A percentile compares a stretch with the other conserved stretches of the same genome.
phyloP scores from a whole-genome alignment of 2,797 vertebrate species.

The Echeneis naucrates region DNA sequence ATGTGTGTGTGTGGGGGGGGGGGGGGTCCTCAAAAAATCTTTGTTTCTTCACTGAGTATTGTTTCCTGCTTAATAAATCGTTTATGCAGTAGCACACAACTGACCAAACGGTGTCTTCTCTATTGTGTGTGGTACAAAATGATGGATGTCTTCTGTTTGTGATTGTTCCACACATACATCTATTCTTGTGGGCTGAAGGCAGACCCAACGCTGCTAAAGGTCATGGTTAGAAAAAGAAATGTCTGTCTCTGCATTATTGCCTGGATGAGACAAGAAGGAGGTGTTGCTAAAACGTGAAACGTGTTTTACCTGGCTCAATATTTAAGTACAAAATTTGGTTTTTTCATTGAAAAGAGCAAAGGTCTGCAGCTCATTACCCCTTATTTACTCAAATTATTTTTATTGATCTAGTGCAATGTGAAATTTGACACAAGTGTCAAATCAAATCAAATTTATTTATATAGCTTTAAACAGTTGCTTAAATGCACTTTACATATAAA shows the following conservation, averaged over 20 bases:
- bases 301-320: constrained; percentile 17
- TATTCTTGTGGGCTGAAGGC: constrained; percentile 64
- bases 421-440: no score
- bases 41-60: not conserved
- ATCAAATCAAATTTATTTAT: no score
- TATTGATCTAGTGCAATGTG: not conserved
- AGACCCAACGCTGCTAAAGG: constrained; percentile 70
- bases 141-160: constrained; percentile 54
- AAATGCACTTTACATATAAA: no score
- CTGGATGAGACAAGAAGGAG: constrained; percentile 20
- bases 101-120: not conserved
- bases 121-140: constrained; percentile 40
- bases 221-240: constrained; percentile 71
- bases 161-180: constrained; percentile 32
- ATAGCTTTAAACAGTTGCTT: no score
- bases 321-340: constrained; percentile 12
- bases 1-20: constrained; percentile 50
- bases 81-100: not conserved
- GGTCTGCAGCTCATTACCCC: not conserved
- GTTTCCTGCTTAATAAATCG: constrained; percentile 14
- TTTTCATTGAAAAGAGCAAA: not conserved
- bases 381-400: not conserved
- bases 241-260: constrained; percentile 56
- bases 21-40: no score
- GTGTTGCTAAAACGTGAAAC: constrained; percentile 48